Conservation (phyloP, 1,140 invertebrate species). For the Scaptomyza graminum region DNA sequence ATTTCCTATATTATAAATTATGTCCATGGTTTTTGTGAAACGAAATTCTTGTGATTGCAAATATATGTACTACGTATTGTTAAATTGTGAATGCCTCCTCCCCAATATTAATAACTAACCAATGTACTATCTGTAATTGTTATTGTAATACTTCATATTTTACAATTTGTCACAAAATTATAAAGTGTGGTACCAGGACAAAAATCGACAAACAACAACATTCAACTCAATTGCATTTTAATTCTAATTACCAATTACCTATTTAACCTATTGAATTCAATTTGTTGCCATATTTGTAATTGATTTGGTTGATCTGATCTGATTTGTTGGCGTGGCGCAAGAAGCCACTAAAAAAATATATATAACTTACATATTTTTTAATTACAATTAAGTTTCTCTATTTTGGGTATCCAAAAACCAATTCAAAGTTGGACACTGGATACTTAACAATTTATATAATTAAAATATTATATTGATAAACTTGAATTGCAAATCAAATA, state of each 20-base stretch:
- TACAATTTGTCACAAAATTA: constrained; percentile 48
- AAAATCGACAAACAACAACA: constrained; percentile 31
- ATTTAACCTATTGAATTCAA: constrained; percentile 18
- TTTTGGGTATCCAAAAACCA: constrained; percentile 17
- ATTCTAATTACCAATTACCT: constrained; percentile 17
- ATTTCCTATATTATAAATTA: constrained; percentile 60
- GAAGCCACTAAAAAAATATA: constrained; percentile 22
- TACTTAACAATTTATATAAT: constrained; percentile 38
- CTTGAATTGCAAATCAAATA: constrained; percentile 39
- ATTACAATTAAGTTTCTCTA: constrained; percentile 26
- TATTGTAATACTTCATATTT: constrained; percentile 28
- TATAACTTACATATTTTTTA: constrained; percentile 23
- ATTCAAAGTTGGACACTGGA: constrained; percentile 32
- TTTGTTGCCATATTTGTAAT: constrained; percentile 46
- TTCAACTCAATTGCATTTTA: constrained; percentile 44
- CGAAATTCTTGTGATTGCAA: constrained; percentile 75
- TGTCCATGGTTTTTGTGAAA: constrained; percentile 66
- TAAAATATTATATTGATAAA: constrained; percentile 26
- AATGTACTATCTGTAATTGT: constrained; percentile 44
- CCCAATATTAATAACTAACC: constrained; percentile 33
- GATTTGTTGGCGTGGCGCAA: constrained; percentile 27
- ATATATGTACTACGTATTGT: constrained; percentile 57
- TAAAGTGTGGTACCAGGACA: constrained; percentile 36
- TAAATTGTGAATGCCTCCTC: constrained; percentile 50
- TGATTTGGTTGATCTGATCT: constrained; percentile 23